These are phyloP conservation scores for Rhagologus leucostigma DNA, from an alignment of 2,113 vertebrate genomes.

Conservation along the genomic window DNA sequence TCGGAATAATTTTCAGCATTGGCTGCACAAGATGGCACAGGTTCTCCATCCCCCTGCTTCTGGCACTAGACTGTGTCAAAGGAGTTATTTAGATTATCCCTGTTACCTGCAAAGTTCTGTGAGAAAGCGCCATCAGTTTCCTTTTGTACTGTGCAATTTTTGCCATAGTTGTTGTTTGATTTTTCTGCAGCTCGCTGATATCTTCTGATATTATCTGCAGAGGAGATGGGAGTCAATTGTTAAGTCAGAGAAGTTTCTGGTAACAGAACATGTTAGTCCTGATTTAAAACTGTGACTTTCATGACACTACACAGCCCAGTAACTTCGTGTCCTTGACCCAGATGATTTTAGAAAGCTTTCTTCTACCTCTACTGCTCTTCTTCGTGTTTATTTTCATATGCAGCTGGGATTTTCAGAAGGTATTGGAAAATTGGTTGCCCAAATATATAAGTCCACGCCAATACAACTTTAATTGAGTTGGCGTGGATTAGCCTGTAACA, in stretches of 20 bases:
- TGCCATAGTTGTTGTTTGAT: slow-evolving; percentile 92
- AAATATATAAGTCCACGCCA: neutral
- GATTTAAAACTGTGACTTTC: neutral
- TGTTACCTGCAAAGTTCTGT: slow-evolving; percentile 90
- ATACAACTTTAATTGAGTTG: neutral
- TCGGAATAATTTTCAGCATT: neutral
- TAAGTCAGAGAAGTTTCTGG: neutral
- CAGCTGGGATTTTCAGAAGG: neutral
- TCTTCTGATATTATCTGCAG: slow-evolving; percentile 93
- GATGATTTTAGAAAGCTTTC: neutral
- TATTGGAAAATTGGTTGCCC: neutral
- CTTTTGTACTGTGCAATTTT: slow-evolving; percentile 98
- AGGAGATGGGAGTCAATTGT: neutral
- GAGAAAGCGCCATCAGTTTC: slow-evolving; percentile 96
- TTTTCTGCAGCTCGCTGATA: slow-evolving; percentile 95
- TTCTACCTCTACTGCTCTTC: neutral
- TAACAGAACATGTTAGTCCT: neutral
- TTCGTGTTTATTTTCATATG: neutral
- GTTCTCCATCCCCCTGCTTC: neutral
- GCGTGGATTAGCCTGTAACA: neutral
- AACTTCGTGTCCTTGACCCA: neutral
- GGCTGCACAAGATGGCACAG: neutral
- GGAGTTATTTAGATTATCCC: rapidly evolving
- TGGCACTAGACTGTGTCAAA: neutral
- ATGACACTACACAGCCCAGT: neutral